Evolutionary conservation across 2,888 invertebrate species (phyloP).

Genomic region (Ectemnius cavifrons): DNA sequence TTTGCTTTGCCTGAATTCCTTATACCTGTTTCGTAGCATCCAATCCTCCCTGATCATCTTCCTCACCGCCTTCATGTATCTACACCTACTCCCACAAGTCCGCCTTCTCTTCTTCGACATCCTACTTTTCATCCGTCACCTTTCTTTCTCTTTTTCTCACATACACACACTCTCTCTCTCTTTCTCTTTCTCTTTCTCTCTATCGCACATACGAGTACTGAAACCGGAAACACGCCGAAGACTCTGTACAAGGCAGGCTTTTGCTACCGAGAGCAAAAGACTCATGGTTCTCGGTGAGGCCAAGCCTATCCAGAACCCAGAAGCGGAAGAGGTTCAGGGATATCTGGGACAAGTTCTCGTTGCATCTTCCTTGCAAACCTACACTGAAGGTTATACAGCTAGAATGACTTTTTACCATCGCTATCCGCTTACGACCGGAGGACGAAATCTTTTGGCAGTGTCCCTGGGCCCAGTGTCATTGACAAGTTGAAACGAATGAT

Average conservation of each 20-base stretch:
- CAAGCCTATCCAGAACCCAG: constrained; percentile 4
- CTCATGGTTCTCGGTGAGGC: constrained; percentile 22
- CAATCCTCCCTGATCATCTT: neutral
- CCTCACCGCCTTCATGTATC: constrained; percentile 32
- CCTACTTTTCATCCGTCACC: neutral
- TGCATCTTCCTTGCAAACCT: no score
- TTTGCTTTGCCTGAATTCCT: neutral
- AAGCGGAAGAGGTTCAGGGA: no score
- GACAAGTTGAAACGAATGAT: neutral
- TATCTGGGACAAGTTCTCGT: no score
- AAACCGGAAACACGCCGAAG: constrained; percentile 56
- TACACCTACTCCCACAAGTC: constrained; percentile 32
- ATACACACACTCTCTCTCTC: constrained; percentile 19
- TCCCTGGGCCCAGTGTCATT: neutral
- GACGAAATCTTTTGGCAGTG: neutral
- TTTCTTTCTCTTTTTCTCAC: constrained; percentile 11
- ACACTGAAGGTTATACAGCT: no score
- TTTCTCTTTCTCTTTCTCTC: constrained; percentile 21
- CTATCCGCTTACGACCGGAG: neutral
- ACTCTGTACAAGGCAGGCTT: constrained; percentile 48
- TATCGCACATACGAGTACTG: constrained; percentile 32
- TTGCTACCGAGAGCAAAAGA: constrained; percentile 47
- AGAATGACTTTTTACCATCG: no score
- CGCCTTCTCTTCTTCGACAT: neutral
- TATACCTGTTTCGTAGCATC: neutral